These are phyloP conservation scores for Thinocorus orbignyianus DNA, from an alignment of 2,113 vertebrate species.

Conservation along the genomic window DNA sequence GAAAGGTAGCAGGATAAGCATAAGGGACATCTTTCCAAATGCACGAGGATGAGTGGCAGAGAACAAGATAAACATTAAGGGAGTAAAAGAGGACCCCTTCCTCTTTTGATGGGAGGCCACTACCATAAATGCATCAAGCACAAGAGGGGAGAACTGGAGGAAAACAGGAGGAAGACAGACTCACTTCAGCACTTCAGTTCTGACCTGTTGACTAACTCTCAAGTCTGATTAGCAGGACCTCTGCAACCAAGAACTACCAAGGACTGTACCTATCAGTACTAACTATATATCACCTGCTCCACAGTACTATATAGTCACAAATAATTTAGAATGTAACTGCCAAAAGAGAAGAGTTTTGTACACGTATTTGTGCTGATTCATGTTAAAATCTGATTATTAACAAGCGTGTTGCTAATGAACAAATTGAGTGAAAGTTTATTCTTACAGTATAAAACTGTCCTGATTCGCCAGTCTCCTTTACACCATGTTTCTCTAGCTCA, in stretches of 20 bases:
- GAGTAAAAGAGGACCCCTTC: neutral
- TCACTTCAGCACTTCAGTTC: neutral
- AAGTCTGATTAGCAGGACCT: neutral
- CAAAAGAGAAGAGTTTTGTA: neutral
- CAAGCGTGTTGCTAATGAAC: neutral
- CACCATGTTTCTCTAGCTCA: neutral
- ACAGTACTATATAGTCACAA: no score
- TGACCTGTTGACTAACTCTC: neutral
- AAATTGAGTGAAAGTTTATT: neutral
- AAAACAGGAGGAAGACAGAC: neutral
- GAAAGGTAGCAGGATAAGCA: neutral
- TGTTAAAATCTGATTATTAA: neutral
- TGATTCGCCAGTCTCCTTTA: neutral
- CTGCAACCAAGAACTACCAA: neutral
- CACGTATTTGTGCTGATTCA: neutral
- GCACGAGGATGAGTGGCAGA: neutral
- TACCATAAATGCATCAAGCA: fast-evolving
- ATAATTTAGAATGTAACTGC: neutral
- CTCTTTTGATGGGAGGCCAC: neutral
- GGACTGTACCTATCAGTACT: neutral
- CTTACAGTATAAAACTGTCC: neutral
- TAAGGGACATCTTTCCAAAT: neutral
- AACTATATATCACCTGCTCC: neutral
- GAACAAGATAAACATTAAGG: neutral
- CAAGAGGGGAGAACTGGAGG: neutral